Base-by-base conservation (phyloP, 1,140 invertebrate genomes). In the Aphelenchoides fujianensis region DNA sequence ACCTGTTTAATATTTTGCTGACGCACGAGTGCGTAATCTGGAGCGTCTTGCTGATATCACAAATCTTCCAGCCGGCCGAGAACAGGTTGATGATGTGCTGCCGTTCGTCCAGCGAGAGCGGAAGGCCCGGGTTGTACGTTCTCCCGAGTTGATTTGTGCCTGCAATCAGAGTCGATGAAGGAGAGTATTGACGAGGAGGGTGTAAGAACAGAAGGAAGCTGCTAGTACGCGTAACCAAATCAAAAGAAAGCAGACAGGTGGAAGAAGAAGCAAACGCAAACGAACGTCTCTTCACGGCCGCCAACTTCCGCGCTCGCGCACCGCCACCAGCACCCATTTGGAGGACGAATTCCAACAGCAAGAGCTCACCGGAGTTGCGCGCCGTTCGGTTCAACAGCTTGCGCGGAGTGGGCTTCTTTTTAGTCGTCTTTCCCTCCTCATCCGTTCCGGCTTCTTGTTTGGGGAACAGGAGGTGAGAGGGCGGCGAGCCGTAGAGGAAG, bases 11-110 rank as follows among this genome's bases (percentile, higher is more conserved):
- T 57, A 83, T 83, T 68, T 82, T 83, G 16, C 78, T 81, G 30
- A 83, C 81, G 69, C 81, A 83, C 32, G 70, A 74, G 72, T 83
- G 81, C 7, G 81, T 83, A n/a, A 83, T 78, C 64, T 81, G 83
- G n/a, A 83, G 62, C 35, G 70, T 70, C 63, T 84, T 84, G 16
- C 74, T 78, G 41, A 83, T 83, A 63, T 83, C 83, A 67, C 81
- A 83, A 23, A 83, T 83, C 62, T 84, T 84, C 83, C 81, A 84
- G 5, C 82, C 82, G 19, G 63, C 73, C 69, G 76, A 70, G 66
- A 74, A 84, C 5, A 85, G 48, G 23, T 72, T 52, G 12, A 83
- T 81, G 32, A 83, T 83, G 23, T 82, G 68, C 54, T 83, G 75
- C 19, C 81, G 70, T 69, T 83, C 81, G 34, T 36, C 63, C 77